Evolutionary conservation across 2,797 vertebrate genomes (phyloP).

Genomic region (Peromyscus nudipes): DNA sequence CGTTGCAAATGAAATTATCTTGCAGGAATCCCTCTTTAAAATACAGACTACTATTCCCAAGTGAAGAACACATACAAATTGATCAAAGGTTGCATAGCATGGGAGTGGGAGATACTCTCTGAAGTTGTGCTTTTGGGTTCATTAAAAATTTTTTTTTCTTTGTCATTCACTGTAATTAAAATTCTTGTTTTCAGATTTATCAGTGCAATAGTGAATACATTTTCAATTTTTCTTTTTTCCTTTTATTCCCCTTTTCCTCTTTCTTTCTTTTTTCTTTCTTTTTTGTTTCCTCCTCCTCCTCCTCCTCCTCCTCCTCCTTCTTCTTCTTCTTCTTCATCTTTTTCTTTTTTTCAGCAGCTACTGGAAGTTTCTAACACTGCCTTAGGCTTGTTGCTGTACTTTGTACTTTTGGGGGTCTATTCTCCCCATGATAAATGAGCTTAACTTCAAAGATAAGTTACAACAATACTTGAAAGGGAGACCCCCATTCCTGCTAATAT

Average conservation of each 20-base stretch:
- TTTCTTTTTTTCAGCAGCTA: constrained; percentile 66
- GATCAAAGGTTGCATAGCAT: constrained; percentile 16
- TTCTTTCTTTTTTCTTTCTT: neutral
- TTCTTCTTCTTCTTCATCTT: no score
- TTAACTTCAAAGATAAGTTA: constrained; percentile 84
- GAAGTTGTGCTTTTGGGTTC: constrained; percentile 68
- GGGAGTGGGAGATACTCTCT: neutral
- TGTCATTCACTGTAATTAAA: constrained; percentile 84
- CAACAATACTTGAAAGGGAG: constrained; percentile 72
- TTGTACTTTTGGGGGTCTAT: constrained; percentile 77
- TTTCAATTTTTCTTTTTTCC: constrained; percentile 78
- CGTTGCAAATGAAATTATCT: constrained; percentile 44
- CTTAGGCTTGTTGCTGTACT: constrained; percentile 66
- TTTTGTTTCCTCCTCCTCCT: constrained; percentile 34
- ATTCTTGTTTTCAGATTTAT: constrained; percentile 85
- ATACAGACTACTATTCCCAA: constrained; percentile 52
- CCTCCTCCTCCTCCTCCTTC: no score
- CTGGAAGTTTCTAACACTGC: constrained; percentile 80
- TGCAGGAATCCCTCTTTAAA: constrained; percentile 56
- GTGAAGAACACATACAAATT: constrained; percentile 61
- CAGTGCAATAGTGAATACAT: constrained; percentile 58
- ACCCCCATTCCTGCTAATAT: constrained; percentile 74
- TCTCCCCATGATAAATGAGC: constrained; percentile 82
- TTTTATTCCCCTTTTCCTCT: constrained; percentile 59
- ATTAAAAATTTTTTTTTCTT: constrained; percentile 77